Evolutionary conservation across 2,797 vertebrate species (phyloP).

Genomic region (Oreochromis grahami): DNA sequence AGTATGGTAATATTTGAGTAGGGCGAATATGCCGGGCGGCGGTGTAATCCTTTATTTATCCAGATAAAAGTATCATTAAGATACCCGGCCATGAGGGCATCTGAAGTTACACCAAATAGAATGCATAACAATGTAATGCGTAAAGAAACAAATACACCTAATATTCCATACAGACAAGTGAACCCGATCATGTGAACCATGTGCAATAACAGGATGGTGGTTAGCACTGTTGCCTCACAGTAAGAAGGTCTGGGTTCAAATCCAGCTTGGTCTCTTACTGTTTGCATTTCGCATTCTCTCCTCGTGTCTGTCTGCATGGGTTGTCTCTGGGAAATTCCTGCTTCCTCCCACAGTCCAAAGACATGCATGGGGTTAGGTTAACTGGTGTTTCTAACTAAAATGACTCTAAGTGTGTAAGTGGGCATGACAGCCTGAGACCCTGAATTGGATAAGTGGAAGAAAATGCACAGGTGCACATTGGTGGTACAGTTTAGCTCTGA

Average conservation of each 20-base stretch:
- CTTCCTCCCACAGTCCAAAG: background rate
- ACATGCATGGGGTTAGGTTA: background rate
- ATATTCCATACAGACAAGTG: background rate
- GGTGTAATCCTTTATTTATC: background rate
- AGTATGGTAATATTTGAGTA: background rate
- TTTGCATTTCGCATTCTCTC: background rate
- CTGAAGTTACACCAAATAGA: background rate
- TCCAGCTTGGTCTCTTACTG: background rate
- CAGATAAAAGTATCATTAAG: background rate
- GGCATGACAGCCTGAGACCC: background rate
- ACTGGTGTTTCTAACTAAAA: background rate
- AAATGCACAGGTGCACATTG: background rate
- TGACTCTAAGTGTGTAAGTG: background rate
- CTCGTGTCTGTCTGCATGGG: background rate
- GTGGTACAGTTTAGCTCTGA: background rate
- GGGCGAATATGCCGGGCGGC: background rate
- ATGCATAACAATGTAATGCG: background rate
- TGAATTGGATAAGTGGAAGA: background rate
- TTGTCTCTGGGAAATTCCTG: background rate
- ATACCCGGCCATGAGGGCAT: background rate
- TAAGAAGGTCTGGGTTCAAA: background rate
- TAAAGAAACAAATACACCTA: background rate
- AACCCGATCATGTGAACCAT: background rate
- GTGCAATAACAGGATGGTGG: background rate
- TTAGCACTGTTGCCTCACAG: background rate